phyloP scores from a whole-genome alignment of 2,888 invertebrate species.

The Halictus ligatus region DNA sequence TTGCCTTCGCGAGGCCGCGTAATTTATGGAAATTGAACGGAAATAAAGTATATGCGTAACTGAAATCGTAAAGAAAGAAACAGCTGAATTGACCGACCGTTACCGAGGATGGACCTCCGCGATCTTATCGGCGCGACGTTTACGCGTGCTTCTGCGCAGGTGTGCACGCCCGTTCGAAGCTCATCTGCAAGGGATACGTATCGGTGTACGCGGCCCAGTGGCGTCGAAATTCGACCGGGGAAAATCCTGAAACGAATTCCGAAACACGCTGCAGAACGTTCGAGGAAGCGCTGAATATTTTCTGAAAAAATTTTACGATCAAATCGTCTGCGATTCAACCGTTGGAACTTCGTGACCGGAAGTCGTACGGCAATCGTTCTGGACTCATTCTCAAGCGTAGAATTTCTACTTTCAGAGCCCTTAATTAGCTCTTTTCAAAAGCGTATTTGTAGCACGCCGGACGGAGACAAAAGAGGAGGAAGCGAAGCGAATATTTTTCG shows the following conservation, averaged over 20 bases:
- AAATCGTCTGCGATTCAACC: too few relatives aligned
- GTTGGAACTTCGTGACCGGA: too few relatives aligned
- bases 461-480: too few relatives aligned
- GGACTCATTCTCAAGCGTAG: too few relatives aligned
- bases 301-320: too few relatives aligned
- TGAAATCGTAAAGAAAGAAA: conserved; percentile 53
- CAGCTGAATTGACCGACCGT: conserved; percentile 38
- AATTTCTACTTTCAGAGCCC: too few relatives aligned
- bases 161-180: conserved; percentile 19
- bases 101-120: conserved; percentile 52
- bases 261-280: too few relatives aligned
- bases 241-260: not conserved
- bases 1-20: not conserved
- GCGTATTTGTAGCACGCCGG: too few relatives aligned
- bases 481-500: too few relatives aligned
- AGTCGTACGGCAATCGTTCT: too few relatives aligned
- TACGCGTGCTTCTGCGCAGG: conserved; percentile 53
- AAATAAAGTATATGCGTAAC: conserved; percentile 24
- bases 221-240: not conserved
- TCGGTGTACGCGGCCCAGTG: not conserved
- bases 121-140: conserved; percentile 58
- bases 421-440: too few relatives aligned
- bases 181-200: not conserved
- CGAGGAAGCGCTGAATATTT: too few relatives aligned
- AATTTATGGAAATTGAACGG: conserved; percentile 51